These are phyloP conservation scores for Smittia aterrima DNA, from an alignment of 2,888 invertebrate genomes.

Conservation along the genomic window DNA sequence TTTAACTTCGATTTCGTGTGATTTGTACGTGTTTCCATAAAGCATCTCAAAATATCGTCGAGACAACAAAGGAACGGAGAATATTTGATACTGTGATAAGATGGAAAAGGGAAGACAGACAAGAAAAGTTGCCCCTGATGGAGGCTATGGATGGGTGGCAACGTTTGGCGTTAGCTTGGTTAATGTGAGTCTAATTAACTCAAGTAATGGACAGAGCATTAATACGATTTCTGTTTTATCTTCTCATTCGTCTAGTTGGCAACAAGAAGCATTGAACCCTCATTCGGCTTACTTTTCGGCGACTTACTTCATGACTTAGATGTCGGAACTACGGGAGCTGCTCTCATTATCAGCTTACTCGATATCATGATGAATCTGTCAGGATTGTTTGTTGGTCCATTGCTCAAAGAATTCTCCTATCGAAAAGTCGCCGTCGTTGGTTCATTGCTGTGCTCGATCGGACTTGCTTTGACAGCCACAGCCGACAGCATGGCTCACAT, in stretches of 20 bases:
- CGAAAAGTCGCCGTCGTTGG: slow-evolving; percentile 69
- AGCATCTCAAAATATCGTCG: background rate
- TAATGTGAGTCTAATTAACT: slow-evolving; percentile 64
- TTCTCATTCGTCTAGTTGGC: slow-evolving; percentile 61
- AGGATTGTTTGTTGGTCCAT: slow-evolving; percentile 72
- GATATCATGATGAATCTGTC: slow-evolving; percentile 78
- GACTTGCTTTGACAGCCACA: slow-evolving; percentile 66
- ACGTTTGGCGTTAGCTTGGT: slow-evolving; percentile 79
- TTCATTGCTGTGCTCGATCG: slow-evolving; percentile 64
- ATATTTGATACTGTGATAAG: no score
- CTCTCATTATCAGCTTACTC: slow-evolving; percentile 71
- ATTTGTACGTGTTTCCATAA: no score
- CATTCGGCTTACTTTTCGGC: slow-evolving; percentile 76
- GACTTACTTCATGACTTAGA: slow-evolving; percentile 66
- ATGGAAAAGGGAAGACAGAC: background rate
- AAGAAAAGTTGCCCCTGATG: slow-evolving; percentile 48
- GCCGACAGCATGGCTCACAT: slow-evolving; percentile 71
- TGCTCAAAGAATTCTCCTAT: slow-evolving; percentile 72
- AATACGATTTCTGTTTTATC: slow-evolving; percentile 5
- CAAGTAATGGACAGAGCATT: background rate
- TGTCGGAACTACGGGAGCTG: slow-evolving; percentile 73
- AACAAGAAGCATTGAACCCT: slow-evolving; percentile 76
- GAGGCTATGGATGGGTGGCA: slow-evolving; percentile 88
- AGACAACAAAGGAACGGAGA: background rate
- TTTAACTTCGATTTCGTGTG: no score